Base-by-base conservation (phyloP, 2,888 invertebrate genomes). In the Eupithecia inturbata region DNA sequence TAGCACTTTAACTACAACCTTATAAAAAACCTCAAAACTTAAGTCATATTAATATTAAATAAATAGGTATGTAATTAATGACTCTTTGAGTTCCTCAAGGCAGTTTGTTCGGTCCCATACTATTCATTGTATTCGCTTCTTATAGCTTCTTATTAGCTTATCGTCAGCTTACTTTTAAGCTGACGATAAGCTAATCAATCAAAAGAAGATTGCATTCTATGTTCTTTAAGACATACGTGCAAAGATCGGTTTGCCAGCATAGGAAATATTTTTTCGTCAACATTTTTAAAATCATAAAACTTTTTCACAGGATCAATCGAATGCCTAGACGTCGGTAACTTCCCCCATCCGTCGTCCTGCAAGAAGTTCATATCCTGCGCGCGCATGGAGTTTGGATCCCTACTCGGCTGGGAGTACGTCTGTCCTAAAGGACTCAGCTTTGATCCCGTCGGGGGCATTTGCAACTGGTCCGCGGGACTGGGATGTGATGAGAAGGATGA, bases 281-380 rank as follows among this genome's bases (percentile, higher is more conserved):
- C n/a, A 60, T 28, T 16, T 7, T 5, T 60, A 26, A 5, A 16
- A 10, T 28, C 16, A 31, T 67, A 41, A 33, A n/a, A 28, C 10
- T 33, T 19, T 67, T 74, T 77, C 70, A n/a, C 68, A 87, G 97
- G 97, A 41, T 95, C 95, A 71, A 97, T 98, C 81, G 96, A 97
- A 81, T 98, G 98, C 86, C 91, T 97, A 74, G 98, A 98, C 89
- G 97, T 97, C 82, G 98, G 98, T 57, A 98, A 97, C 89, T 98
- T 98, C 92, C 97, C 98, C 0, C 98, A 98, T 93, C 98, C 98
- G 3, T 95, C 96, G 22, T 98, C 97, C 0, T 98, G 98, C 89
- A 97, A 97, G 90, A 98, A 98, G 91, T 98, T 98, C 89, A 98
- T 98, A 83, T 97, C 97, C 28, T 98, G 98, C 90, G 98, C 98